phyloP scores from a whole-genome alignment of 2,797 vertebrate species.

The Pogoniulus pusillus region DNA sequence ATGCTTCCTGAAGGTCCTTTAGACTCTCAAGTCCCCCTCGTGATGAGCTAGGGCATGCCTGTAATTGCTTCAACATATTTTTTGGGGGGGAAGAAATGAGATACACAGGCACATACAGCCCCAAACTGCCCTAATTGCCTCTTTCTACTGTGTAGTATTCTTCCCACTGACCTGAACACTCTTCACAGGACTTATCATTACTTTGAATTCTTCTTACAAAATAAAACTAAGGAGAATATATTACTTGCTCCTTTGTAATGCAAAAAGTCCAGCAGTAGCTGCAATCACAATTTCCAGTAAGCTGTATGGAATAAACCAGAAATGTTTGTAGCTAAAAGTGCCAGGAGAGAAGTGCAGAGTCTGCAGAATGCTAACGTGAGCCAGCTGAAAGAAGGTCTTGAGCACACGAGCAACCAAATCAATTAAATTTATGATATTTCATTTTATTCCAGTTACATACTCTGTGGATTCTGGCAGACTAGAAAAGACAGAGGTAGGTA shows the following conservation, averaged over 20 bases:
- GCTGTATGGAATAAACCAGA: not conserved
- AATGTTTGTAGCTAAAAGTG: not conserved
- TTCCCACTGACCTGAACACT: not conserved
- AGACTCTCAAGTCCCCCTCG: not conserved
- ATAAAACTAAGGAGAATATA: not conserved
- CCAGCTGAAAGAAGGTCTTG: not conserved
- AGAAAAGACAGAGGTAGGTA: not conserved
- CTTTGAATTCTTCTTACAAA: not conserved
- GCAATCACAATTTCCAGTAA: not conserved
- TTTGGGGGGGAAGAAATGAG: accelerated
- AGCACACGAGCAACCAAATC: not conserved
- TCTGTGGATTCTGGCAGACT: not conserved
- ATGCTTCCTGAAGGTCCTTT: not conserved
- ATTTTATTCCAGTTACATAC: not conserved
- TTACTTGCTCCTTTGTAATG: not conserved
- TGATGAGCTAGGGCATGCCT: not conserved
- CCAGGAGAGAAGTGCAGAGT: not conserved
- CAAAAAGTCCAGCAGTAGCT: not conserved
- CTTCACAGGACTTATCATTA: not conserved
- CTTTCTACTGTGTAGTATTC: not conserved
- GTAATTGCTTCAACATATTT: not conserved
- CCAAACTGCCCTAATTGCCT: not conserved
- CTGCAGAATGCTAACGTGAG: not conserved
- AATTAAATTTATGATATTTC: not conserved
- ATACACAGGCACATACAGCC: not conserved